Evolutionary conservation across 2,888 invertebrate genomes (phyloP).

Genomic region (Drosophila rubida): DNA sequence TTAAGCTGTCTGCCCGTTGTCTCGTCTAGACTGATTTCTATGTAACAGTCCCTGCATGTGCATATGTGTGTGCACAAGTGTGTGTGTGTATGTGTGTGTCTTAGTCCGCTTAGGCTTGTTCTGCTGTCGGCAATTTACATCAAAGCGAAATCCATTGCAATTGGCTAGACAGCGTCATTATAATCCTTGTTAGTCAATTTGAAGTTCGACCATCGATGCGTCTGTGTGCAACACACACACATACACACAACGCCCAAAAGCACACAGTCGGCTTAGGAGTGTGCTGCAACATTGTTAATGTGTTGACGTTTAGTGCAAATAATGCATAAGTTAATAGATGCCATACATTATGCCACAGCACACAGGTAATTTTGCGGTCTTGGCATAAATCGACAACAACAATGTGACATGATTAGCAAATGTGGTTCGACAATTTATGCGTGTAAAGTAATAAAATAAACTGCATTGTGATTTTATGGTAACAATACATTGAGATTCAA

Average conservation of each 20-base stretch:
- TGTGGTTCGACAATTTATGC: not conserved
- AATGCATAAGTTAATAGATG: slow-evolving; percentile 52
- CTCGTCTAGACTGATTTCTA: slow-evolving; percentile 74
- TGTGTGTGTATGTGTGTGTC: slow-evolving; percentile 49
- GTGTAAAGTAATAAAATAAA: not conserved
- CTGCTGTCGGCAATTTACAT: slow-evolving; percentile 79
- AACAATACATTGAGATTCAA: too few relatives aligned
- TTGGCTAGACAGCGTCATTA: slow-evolving; percentile 79
- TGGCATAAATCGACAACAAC: not conserved
- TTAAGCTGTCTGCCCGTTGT: slow-evolving; percentile 72
- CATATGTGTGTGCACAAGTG: not conserved
- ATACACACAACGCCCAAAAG: not conserved
- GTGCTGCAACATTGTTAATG: slow-evolving; percentile 10
- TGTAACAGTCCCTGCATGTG: slow-evolving; percentile 17
- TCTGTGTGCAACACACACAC: not conserved
- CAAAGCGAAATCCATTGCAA: slow-evolving; percentile 78
- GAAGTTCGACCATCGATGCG: slow-evolving; percentile 51
- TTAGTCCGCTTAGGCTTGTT: slow-evolving; percentile 79
- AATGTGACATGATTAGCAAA: not conserved
- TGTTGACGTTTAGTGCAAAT: slow-evolving; percentile 28
- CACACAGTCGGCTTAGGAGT: slow-evolving; percentile 6
- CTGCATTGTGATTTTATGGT: too few relatives aligned
- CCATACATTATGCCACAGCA: not conserved
- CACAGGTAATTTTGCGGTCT: slow-evolving; percentile 14
- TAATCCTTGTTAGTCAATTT: slow-evolving; percentile 72